phyloP scores from a whole-genome alignment of 2,113 vertebrate species.

The Sciurus niger region DNA sequence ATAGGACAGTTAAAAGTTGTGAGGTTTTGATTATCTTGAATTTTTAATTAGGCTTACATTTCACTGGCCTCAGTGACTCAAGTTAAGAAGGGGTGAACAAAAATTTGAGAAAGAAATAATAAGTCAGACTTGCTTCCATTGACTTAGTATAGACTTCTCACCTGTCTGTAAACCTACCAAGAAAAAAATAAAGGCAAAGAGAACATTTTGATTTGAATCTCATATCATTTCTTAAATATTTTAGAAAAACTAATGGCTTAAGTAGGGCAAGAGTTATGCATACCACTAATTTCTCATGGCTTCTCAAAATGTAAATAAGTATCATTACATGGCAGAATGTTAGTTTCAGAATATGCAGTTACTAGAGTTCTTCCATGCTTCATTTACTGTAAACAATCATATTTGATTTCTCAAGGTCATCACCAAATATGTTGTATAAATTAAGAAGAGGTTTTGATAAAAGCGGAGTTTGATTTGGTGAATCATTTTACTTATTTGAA shows the following conservation, averaged over 20 bases:
- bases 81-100: not conserved
- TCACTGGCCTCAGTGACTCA: not conserved
- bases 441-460: conserved; percentile 1
- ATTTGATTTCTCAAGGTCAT: conserved; percentile 54
- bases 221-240: not conserved
- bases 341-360: not conserved
- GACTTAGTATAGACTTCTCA: not conserved
- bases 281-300: not conserved
- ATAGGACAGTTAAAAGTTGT: not conserved
- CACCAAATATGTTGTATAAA: conserved; percentile 51
- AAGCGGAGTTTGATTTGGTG: not conserved
- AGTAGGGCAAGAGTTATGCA: not conserved
- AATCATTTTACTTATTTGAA: conserved; percentile 56
- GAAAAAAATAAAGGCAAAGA: not conserved
- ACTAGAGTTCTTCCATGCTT: conserved; percentile 11
- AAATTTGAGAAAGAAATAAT: conserved; percentile 12
- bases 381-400: conserved; percentile 1
- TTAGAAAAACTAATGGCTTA: conserved; percentile 14
- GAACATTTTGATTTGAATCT: not conserved
- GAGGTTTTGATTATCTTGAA: not conserved
- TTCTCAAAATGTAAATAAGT: conserved; percentile 55
- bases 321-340: not conserved
- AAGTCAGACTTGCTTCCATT: not conserved
- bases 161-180: not conserved
- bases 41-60: conserved; percentile 20